A percentile compares a stretch with the other conserved stretches of the same genome.
These are phyloP conservation scores for Scopus umbretta DNA, from an alignment of 2,113 vertebrate genomes.

Conservation along the genomic window DNA sequence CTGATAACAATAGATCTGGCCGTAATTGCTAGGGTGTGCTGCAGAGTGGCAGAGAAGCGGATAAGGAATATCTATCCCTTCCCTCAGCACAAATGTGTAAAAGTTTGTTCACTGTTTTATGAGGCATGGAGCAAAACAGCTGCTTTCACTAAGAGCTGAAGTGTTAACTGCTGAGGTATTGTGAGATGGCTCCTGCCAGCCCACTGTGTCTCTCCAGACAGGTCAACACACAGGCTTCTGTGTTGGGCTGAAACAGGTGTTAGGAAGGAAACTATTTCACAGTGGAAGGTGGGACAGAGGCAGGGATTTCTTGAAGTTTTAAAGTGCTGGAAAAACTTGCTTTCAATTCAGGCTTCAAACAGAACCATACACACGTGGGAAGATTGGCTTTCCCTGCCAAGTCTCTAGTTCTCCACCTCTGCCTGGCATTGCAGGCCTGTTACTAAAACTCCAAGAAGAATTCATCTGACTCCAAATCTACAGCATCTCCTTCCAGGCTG, in stretches of 20 bases:
- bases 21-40: not conserved
- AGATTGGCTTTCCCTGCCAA: not conserved
- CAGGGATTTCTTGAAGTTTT: not conserved
- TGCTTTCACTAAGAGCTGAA: constrained; percentile 13
- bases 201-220: not conserved
- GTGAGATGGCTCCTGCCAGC: not conserved
- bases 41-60: not conserved
- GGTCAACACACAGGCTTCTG: not conserved
- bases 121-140: constrained; percentile 11
- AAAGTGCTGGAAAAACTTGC: constrained; percentile 20
- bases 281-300: not conserved
- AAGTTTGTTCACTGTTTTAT: constrained; percentile 37
- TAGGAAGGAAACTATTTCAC: constrained; percentile 27
- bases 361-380: not conserved
- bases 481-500: not conserved
- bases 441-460: not conserved
- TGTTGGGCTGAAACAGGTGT: constrained; percentile 14
- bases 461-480: not conserved
- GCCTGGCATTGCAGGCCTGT: not conserved
- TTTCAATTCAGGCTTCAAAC: not conserved
- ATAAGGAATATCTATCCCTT: not conserved
- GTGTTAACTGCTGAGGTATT: constrained; percentile 17
- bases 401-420: not conserved
- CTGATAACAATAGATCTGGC: constrained; percentile 8
- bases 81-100: not conserved